A percentile compares a stretch with the other conserved stretches of the same genome.
phyloP scores from a whole-genome alignment of 2,888 invertebrate species.

The Aleiodes leptofemur region DNA sequence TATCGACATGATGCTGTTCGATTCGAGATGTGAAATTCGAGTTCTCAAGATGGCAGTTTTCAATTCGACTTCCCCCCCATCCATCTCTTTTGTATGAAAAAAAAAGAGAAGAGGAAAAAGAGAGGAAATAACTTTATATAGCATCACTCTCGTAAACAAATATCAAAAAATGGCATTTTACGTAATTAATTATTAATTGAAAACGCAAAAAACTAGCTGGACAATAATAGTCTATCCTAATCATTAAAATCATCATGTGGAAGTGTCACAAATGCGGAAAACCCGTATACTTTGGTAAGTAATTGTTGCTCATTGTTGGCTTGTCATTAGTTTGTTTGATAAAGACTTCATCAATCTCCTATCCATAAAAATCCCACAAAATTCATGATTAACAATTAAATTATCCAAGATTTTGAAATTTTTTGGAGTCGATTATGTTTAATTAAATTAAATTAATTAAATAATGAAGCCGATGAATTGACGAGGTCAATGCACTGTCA shows the following conservation, averaged over 20 bases:
- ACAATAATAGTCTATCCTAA: neutral
- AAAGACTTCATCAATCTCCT: constrained; percentile 44
- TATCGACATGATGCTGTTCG: no score
- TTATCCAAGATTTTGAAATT: neutral
- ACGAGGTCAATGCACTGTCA: constrained; percentile 58
- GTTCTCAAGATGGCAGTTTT: no score
- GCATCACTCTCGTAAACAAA: constrained; percentile 31
- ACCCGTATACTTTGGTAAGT: constrained; percentile 85
- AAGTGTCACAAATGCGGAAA: constrained; percentile 89
- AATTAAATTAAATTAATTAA: constrained; percentile 1
- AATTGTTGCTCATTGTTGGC: constrained; percentile 17
- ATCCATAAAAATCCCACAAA: constrained; percentile 13
- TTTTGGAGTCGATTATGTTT: constrained; percentile 14
- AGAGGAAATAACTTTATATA: neutral
- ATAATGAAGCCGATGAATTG: constrained; percentile 17
- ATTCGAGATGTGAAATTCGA: no score
- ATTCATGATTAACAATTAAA: neutral
- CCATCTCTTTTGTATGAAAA: neutral
- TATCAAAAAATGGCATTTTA: constrained; percentile 1
- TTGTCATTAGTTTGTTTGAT: constrained; percentile 2
- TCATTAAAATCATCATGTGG: constrained; percentile 79
- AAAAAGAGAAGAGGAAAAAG: constrained; percentile 14
- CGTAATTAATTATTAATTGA: neutral
- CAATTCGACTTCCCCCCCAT: no score
- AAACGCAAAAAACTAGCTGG: neutral